A percentile compares a stretch with the other conserved stretches of the same genome.
Evolutionary conservation across 1,140 invertebrate genomes (phyloP).

Genomic region (Euura saliciscinereae): DNA sequence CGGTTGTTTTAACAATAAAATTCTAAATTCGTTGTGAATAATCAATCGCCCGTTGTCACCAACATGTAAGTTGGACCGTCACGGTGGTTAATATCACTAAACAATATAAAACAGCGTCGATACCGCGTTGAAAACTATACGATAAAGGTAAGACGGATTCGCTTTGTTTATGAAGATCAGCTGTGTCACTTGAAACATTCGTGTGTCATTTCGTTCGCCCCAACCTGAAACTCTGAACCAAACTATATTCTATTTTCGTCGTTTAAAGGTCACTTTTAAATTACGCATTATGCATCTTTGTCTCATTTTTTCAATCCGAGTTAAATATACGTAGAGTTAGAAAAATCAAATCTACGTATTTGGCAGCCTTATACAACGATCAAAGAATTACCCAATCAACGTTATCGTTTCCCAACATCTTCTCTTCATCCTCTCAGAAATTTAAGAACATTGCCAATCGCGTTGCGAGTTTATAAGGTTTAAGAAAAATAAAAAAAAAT

Average conservation of each 20-base stretch:
- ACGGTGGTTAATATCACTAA: constrained; percentile 24
- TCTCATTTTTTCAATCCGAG: no score
- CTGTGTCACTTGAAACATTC: constrained; percentile 50
- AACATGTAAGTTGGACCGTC: constrained; percentile 43
- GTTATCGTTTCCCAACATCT: no score
- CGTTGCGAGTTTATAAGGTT: no score
- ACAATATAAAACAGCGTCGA: constrained; percentile 25
- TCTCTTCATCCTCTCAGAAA: no score
- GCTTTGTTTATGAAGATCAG: constrained; percentile 58
- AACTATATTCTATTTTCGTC: constrained; percentile 36
- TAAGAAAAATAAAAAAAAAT: no score
- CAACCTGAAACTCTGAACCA: background rate
- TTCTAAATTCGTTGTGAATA: constrained; percentile 47
- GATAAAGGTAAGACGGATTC: constrained; percentile 41
- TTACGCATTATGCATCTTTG: background rate
- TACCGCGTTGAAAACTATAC: constrained; percentile 27
- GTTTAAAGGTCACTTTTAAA: constrained; percentile 32
- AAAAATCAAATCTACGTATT: no score
- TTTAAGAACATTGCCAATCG: no score
- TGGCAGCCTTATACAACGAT: no score
- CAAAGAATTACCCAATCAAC: no score
- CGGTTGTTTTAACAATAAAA: constrained; percentile 43
- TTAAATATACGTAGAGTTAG: no score
- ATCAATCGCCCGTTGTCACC: constrained; percentile 23
- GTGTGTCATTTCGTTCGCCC: constrained; percentile 32